Percentiles rank a stretch among this genome's conserved stretches.
Conservation (phyloP, 2,113 vertebrate species). For the Cephalopterus ornatus region DNA sequence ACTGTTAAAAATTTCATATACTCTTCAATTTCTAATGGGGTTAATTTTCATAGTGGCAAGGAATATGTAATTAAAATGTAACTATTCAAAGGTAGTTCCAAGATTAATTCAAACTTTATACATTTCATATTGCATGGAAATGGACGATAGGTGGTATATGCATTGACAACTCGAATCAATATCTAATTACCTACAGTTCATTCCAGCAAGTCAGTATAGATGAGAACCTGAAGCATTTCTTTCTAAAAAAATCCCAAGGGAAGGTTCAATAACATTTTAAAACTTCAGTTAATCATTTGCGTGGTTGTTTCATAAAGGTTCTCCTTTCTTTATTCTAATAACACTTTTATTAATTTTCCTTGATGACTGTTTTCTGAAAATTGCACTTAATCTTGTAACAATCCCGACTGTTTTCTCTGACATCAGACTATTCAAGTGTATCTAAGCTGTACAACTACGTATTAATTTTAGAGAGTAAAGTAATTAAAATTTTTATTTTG, state of each 20-base stretch:
- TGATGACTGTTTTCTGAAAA: slow-evolving; percentile 55
- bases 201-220: slow-evolving; percentile 53
- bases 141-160: slow-evolving; percentile 64
- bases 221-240: slow-evolving; percentile 49
- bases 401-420: not conserved
- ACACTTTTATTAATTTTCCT: slow-evolving; percentile 55
- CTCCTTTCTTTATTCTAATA: not conserved
- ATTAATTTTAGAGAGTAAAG: not conserved
- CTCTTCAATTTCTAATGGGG: not conserved
- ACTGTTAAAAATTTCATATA: not conserved
- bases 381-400: not conserved
- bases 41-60: not conserved
- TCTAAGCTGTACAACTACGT: fast-evolving
- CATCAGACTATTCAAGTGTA: not conserved
- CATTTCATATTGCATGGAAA: slow-evolving; percentile 56
- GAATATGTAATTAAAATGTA: slow-evolving; percentile 34
- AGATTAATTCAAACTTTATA: slow-evolving; percentile 72
- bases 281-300: slow-evolving; percentile 74
- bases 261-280: slow-evolving; percentile 62
- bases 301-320: slow-evolving; percentile 64
- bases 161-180: slow-evolving; percentile 82
- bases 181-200: slow-evolving; percentile 83
- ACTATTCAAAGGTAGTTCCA: slow-evolving; percentile 57
- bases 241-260: slow-evolving; percentile 40
- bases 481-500: not conserved